Percentiles rank a stretch among this genome's conserved stretches.
Conservation (phyloP, 2,113 vertebrate species). For the Psammodynastes pulverulentus region DNA sequence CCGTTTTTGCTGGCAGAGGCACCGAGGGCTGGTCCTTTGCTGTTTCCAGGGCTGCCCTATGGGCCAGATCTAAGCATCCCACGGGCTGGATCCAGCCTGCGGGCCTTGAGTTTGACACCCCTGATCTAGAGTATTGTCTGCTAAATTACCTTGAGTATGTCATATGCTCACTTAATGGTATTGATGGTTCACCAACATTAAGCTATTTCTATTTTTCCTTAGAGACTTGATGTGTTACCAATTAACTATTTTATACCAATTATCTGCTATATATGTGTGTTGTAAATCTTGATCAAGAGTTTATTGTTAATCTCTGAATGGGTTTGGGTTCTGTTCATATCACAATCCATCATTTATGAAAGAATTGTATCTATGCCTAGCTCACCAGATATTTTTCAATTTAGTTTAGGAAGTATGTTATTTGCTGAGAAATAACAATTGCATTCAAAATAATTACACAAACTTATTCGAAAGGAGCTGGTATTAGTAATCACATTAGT, state of each 20-base stretch:
- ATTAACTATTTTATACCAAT: neutral
- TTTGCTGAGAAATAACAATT: neutral
- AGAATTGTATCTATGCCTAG: neutral
- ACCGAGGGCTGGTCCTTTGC: too few species aligned
- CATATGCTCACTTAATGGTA: neutral
- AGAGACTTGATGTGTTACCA: neutral
- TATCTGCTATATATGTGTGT: neutral
- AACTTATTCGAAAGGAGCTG: neutral
- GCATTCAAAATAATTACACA: neutral
- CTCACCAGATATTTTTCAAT: neutral
- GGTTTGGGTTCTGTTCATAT: neutral
- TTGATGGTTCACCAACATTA: neutral
- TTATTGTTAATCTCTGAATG: neutral
- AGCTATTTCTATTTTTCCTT: neutral
- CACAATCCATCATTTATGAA: neutral
- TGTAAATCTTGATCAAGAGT: neutral
- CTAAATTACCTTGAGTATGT: neutral
- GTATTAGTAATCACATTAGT: neutral
- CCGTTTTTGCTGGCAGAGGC: too few species aligned
- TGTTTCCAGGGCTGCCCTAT: fast-evolving
- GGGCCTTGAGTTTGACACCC: too few species aligned
- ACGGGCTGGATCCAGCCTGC: too few species aligned
- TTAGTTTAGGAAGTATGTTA: neutral
- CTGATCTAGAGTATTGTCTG: neutral
- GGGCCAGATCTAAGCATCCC: too few species aligned